Evolutionary conservation across 2,888 invertebrate genomes (phyloP).

Genomic region (Salticus scenicus): DNA sequence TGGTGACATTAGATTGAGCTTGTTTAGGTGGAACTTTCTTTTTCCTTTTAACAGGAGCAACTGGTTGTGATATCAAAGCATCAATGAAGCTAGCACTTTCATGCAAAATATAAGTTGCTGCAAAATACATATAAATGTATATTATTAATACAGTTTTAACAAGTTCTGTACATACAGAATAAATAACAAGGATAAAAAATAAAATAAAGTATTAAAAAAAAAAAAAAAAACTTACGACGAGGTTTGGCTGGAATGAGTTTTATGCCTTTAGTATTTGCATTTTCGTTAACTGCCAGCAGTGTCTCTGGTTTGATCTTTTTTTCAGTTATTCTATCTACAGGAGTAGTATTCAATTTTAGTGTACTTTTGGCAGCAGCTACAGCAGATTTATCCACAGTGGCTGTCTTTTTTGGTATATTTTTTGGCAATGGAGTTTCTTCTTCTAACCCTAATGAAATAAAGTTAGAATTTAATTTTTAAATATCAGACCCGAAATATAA

Average conservation of each 20-base stretch:
- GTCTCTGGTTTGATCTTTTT: conserved; percentile 84
- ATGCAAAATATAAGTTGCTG: conserved; percentile 78
- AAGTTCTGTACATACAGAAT: not conserved
- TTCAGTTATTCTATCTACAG: conserved; percentile 80
- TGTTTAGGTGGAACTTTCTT: conserved; percentile 66
- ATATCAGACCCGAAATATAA: too few relatives aligned
- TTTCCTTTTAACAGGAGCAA: conserved; percentile 73
- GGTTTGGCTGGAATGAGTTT: conserved; percentile 91
- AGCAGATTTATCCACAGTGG: conserved; percentile 57
- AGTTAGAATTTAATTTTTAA: too few relatives aligned
- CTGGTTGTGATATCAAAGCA: conserved; percentile 86
- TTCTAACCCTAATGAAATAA: conserved; percentile 82
- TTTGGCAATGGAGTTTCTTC: conserved; percentile 81
- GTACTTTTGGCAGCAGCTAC: conserved; percentile 72
- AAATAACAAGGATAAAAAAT: conserved; percentile 13
- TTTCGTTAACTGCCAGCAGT: conserved; percentile 65
- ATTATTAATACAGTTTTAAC: not conserved
- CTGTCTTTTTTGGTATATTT: conserved; percentile 58
- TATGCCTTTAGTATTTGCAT: conserved; percentile 80
- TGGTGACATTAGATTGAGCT: too few relatives aligned
- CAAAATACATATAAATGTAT: conserved; percentile 1
- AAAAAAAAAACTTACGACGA: conserved; percentile 84
- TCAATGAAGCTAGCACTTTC: conserved; percentile 97
- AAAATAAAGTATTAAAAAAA: not conserved
- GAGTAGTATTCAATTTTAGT: conserved; percentile 70